Percentiles rank a stretch among this genome's conserved stretches.
These are phyloP conservation scores for Elegia similella DNA, from an alignment of 2,888 invertebrate genomes.

Conservation along the genomic window DNA sequence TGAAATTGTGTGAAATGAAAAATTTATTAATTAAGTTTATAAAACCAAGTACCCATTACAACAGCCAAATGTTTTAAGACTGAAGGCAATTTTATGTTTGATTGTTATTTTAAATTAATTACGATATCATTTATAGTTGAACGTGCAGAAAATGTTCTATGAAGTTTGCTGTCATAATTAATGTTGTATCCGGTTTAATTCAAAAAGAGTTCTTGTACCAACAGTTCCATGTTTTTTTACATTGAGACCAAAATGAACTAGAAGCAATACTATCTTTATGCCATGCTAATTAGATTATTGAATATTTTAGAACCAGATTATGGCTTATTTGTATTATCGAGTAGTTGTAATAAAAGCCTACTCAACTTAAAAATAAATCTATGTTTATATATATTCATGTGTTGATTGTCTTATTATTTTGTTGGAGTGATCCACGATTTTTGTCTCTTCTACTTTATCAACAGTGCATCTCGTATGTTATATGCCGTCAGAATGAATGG, in stretches of 20 bases:
- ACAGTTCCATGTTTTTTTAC: background rate
- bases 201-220: background rate
- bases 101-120: background rate
- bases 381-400: slow-evolving; percentile 57
- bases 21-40: slow-evolving; percentile 39
- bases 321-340: slow-evolving; percentile 43
- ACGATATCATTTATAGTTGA: background rate
- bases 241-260: slow-evolving; percentile 18
- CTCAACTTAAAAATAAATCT: slow-evolving; percentile 64
- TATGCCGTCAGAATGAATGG: slow-evolving; percentile 34
- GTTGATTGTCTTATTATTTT: slow-evolving; percentile 38
- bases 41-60: slow-evolving; percentile 58
- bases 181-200: background rate
- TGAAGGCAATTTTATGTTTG: slow-evolving; percentile 63
- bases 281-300: slow-evolving; percentile 22
- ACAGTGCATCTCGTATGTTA: background rate
- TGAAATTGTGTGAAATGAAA: slow-evolving; percentile 35
- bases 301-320: slow-evolving; percentile 29
- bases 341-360: slow-evolving; percentile 47
- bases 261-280: slow-evolving; percentile 30
- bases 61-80: slow-evolving; percentile 80
- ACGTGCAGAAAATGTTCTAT: background rate
- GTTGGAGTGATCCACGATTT: background rate
- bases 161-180: background rate
- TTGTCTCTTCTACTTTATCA: background rate